Evolutionary conservation across 37 sponge, comb jelly and placozoan species (phyloP).

Genomic region (Halichondria panicea): DNA sequence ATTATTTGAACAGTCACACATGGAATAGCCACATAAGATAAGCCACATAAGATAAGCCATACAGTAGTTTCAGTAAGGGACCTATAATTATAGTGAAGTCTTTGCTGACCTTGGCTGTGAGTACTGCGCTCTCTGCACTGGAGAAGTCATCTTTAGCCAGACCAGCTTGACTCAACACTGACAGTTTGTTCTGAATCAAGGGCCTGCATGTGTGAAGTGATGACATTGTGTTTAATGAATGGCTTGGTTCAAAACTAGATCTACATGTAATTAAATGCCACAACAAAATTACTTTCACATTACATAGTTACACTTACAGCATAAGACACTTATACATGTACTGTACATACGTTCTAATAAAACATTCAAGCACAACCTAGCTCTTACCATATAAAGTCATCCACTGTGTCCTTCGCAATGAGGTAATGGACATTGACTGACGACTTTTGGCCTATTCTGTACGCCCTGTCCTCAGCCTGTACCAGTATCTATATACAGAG

Average conservation of each 20-base stretch:
- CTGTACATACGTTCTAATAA: too few species aligned
- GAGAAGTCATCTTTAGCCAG: constrained; percentile 79
- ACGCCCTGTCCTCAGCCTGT: constrained; percentile 91
- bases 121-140: constrained; percentile 44
- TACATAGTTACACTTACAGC: neutral
- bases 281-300: too few species aligned
- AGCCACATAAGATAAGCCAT: too few species aligned
- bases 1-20: too few species aligned
- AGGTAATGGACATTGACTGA: constrained; percentile 87
- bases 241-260: too few species aligned
- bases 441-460: constrained; percentile 88
- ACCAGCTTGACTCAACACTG: constrained; percentile 80
- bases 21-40: too few species aligned
- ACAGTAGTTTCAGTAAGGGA: too few species aligned
- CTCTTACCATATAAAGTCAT: constrained; percentile 87
- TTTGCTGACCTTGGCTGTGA: too few species aligned
- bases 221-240: too few species aligned
- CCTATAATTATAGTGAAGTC: too few species aligned
- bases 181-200: constrained; percentile 80
- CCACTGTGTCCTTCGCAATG: constrained; percentile 83
- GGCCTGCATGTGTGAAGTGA: constrained; percentile 42
- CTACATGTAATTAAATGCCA: too few species aligned
- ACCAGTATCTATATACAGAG: constrained; percentile 63
- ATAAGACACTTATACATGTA: neutral
- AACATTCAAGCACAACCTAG: too few species aligned